Evolutionary conservation across 2,113 vertebrate species (phyloP).

Genomic region (Corythaixoides concolor): DNA sequence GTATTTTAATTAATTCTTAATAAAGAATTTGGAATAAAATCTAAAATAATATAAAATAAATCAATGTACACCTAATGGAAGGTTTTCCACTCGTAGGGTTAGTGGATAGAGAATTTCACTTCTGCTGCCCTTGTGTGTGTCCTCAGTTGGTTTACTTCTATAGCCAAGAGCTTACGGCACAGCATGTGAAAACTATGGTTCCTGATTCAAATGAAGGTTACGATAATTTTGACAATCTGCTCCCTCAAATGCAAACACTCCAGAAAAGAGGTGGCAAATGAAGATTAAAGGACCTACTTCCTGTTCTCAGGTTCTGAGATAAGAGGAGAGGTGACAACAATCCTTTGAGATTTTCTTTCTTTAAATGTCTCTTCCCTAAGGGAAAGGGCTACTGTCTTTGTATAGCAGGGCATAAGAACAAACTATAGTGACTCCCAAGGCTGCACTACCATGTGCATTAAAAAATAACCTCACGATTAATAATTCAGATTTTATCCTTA

Average conservation of each 20-base stretch:
- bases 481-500: not conserved
- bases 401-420: not conserved
- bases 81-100: not conserved
- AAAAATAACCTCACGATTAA: not conserved
- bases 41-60: not conserved
- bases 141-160: not conserved
- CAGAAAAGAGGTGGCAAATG: not conserved
- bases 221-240: not conserved
- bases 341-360: not conserved
- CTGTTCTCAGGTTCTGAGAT: not conserved
- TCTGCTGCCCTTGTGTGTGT: not conserved
- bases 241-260: not conserved
- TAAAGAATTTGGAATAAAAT: not conserved
- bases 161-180: not conserved
- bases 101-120: not conserved
- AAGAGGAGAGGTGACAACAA: not conserved
- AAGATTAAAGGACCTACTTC: not conserved
- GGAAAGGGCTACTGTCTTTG: not conserved
- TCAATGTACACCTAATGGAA: not conserved
- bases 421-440: not conserved
- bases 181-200: not conserved
- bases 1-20: not conserved
- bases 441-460: not conserved
- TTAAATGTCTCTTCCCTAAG: not conserved
- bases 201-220: not conserved